Evolutionary conservation across 2,113 vertebrate genomes (phyloP).

Genomic region (Neogobius melanostomus): DNA sequence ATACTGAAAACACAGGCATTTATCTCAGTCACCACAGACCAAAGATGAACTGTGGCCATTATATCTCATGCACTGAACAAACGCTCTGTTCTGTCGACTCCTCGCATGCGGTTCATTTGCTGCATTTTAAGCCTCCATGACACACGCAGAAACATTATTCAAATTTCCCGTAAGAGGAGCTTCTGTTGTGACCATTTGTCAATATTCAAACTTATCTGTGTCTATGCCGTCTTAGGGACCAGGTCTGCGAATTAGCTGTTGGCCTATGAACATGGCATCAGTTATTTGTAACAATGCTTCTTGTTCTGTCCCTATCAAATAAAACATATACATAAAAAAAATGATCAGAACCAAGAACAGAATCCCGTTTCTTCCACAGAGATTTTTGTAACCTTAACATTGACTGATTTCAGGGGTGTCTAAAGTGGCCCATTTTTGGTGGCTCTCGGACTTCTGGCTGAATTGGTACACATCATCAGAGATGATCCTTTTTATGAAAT

Average conservation of each 20-base stretch:
- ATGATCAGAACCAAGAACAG: no score
- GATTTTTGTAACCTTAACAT: no score
- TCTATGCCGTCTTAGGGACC: not conserved
- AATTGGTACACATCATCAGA: no score
- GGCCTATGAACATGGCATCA: not conserved
- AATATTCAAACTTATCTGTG: not conserved
- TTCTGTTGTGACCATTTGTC: not conserved
- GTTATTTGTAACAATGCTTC: no score
- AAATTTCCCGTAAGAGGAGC: not conserved
- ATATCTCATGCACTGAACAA: not conserved
- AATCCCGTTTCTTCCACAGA: no score
- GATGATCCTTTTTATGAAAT: no score
- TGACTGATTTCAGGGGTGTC: no score
- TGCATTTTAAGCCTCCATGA: not conserved
- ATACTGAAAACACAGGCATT: not conserved
- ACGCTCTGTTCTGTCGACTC: not conserved
- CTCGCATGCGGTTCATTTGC: not conserved
- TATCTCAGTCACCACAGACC: not conserved
- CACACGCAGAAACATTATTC: not conserved
- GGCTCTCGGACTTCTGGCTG: no score
- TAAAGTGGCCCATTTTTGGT: no score
- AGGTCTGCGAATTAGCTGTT: not conserved
- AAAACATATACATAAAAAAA: no score
- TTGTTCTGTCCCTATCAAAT: no score
- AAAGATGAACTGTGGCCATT: no score